Base-by-base conservation (phyloP, 2,888 invertebrate species). In the Panorpa germanica region DNA sequence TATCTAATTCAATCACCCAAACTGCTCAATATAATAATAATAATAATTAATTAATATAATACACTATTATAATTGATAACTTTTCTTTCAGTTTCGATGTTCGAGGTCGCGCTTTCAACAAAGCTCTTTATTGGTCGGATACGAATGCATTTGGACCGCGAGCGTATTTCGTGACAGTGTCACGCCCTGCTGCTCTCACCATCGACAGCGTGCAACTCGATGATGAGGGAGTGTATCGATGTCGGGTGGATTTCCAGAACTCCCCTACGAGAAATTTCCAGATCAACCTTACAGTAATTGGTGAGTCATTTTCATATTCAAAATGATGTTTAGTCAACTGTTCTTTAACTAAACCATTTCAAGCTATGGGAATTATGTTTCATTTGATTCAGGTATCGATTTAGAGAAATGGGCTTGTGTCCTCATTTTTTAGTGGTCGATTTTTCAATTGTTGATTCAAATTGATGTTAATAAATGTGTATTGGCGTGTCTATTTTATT, bases 241-340 rank as follows among this genome's bases (percentile, higher is more conserved):
- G 88, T 53, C 63, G 88, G 37, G 86, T 88, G 18, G 86, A 88
- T 57, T 88, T 86, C 55, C 74, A 77, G 44, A 82, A 81, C 47
- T 78, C 83, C 6, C 83, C 85, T 17, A 85, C 86, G 9, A 70
- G 83, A 44, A 85, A 82, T 53, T 78, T 82, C 52, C 77, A 81
- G 47, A 80, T 86, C 52, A 76, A 80, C 50, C 69, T 88, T 41
- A 81, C 82, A 45, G 85, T 88, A 44, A 81, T 86, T 52, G 83
- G 88, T 88, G 59, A 74, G 76, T 65, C 6, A 11, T 15, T 24
- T 8, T n/a, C 15, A 20, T 17, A 12, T 28, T 9, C 14, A 13
- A 20, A 63, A 43, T 50, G 62, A 28, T 65, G 61, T 43, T 46
- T 63, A 29, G 62, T 64, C 14, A 63, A 63, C 45, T 64, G n/a